phyloP scores from a whole-genome alignment of 2,113 vertebrate species.

The Mesitornis unicolor region DNA sequence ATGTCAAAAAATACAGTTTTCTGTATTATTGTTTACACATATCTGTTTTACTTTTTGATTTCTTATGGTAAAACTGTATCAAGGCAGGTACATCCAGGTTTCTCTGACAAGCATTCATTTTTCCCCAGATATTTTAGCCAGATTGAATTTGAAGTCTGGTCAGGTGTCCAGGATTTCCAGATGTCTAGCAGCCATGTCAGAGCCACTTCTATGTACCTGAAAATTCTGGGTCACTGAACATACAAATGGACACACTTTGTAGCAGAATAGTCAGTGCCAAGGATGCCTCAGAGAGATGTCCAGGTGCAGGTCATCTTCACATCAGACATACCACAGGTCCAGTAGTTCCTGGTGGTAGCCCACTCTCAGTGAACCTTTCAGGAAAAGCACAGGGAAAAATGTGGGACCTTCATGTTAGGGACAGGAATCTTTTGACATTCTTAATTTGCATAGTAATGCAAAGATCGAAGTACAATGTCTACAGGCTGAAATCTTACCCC shows the following conservation, averaged over 20 bases:
- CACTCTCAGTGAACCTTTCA: neutral
- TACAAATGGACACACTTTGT: neutral
- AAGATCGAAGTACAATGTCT: neutral
- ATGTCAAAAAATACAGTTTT: neutral
- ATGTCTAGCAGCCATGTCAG: neutral
- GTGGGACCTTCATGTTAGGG: neutral
- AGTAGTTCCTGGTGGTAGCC: neutral
- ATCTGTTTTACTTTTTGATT: neutral
- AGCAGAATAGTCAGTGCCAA: neutral
- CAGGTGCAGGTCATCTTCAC: neutral
- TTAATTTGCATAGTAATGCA: neutral
- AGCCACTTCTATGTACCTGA: neutral
- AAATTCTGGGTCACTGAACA: neutral
- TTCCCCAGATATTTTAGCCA: neutral
- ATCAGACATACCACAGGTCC: neutral
- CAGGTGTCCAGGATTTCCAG: neutral
- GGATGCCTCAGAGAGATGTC: neutral
- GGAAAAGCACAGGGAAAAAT: neutral
- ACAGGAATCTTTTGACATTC: neutral
- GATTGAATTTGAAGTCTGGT: neutral
- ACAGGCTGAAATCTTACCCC: neutral
- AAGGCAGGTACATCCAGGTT: neutral
- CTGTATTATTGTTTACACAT: neutral
- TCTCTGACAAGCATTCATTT: neutral
- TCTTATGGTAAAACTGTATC: neutral